Conservation (phyloP, 2,113 vertebrate species). For the Canis aureus region DNA sequence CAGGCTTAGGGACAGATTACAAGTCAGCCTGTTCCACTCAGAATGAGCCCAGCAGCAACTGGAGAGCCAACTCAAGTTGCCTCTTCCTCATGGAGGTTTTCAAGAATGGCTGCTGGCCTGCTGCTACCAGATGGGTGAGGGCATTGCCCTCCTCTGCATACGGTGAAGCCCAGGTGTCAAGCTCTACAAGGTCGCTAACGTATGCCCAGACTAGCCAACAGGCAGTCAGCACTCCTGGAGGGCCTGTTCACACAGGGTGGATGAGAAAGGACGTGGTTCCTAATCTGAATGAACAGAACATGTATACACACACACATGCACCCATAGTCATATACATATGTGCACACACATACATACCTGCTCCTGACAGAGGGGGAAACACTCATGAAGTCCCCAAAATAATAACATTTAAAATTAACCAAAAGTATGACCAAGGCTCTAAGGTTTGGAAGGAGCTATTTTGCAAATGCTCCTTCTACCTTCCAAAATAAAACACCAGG, state of each 20-base stretch:
- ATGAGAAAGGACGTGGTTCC: not conserved
- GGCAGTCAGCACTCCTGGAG: not conserved
- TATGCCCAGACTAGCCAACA: not conserved
- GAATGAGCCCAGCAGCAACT: not conserved
- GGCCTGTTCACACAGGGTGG: not conserved
- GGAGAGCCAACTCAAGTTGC: not conserved
- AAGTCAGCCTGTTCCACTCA: not conserved
- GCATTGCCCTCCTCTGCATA: fast-evolving
- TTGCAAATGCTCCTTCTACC: not conserved
- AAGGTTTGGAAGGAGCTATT: not conserved
- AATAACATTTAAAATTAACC: slow-evolving; percentile 4
- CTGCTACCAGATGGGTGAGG: not conserved
- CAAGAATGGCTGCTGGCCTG: not conserved
- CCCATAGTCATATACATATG: not conserved
- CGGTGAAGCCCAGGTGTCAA: not conserved
- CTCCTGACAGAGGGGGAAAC: not conserved
- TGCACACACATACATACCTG: not conserved
- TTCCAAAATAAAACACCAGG: not conserved
- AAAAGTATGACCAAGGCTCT: not conserved
- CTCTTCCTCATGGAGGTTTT: slow-evolving; percentile 34
- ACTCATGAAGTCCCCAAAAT: not conserved
- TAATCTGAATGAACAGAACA: not conserved
- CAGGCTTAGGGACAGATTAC: not conserved
- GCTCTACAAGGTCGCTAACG: not conserved
- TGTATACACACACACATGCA: not conserved